Base-by-base conservation (phyloP, 2,113 vertebrate species). In the Tapirus terrestris region DNA sequence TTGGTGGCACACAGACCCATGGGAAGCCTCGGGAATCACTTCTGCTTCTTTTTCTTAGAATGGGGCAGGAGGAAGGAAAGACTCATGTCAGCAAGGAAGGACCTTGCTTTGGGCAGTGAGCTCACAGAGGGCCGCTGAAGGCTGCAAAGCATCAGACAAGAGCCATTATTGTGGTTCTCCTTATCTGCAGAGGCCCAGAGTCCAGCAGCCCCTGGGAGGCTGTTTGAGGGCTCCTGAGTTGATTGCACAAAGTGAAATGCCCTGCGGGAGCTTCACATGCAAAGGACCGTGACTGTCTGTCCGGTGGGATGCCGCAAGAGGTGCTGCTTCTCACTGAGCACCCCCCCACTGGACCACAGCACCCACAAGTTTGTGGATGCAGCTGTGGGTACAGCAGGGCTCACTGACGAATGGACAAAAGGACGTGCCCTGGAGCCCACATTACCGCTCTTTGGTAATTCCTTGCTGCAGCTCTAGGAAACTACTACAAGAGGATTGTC, bases 391-490 rank as follows among this genome's bases (percentile, higher is more conserved):
- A 10, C 10, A 12, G 51, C 51, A 25, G 29, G 18, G 21, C 39
- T 60, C 29, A 36, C 29, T n/a, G 31, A 18, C 17, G 12, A n/a
- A 8, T 4, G 13, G 51, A 10, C 53, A 6, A 33, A 14, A 51
- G 14, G 48, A 72, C 5, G 18, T 2, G 53, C 36, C 25, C 3
- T 0, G 0, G 17, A 13, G 70, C 56, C 36, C 36, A 11, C 1
- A 6, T 9, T 31, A 18, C 31, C 43, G 13, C 20, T 25, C 20
- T 13, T 2, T 23, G 33, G 33, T 17, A 33, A 9, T 17, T n/a
- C 5, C 56, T 23, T 1, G 21, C 8, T 2, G 56, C 43, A 4
- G 56, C 21, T 75, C 56, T 33, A 17, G 86, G 39, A 48, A 33
- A 61, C 1, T 16, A 20, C 20, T 6, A 5, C 25, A 17, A 6